Evolutionary conservation across 1,140 invertebrate genomes (phyloP), one percentile per base, ranked within the genome.

Genomic region (Babylonia areolata): DNA sequence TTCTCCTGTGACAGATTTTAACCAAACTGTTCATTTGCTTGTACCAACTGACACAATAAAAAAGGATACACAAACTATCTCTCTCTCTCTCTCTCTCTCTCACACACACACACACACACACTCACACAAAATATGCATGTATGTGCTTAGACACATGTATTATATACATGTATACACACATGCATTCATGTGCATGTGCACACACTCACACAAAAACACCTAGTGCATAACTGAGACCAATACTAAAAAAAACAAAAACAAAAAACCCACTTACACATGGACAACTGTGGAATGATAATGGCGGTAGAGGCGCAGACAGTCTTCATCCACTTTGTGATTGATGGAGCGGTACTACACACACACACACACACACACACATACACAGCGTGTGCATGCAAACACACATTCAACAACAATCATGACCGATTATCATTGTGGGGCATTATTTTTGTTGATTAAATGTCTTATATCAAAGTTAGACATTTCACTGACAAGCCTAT

Each of bases 221-320:
- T 9, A 51, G 17, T 51, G 17, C 46, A 51, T 51, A 9, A 51
- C 46, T 17, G 17, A 51, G 17, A 35, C 12, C 0, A 9, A 73
- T n/a, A n/a, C n/a, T n/a, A n/a, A n/a, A n/a, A n/a, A n/a, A n/a
- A n/a, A n/a, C n/a, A n/a, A n/a, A n/a, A n/a, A n/a, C n/a, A 73
- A 73, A 17, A 35, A 73, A 35, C 9, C 79, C 11, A 89, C 90
- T 90, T 87, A 94, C 93, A 90, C 64, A 85, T 90, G 88, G 33
- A 92, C 88, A 31, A 85, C 82, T 46, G 46, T 88, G 17, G 93
- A 94, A 37, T 91, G 88, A 81, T 94, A 93, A 33, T 90, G 85
- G 87, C 92, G 87, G 85, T 94, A 94, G 37, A 93, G 28, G 31
- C 87, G 85, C 23, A 94, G 87, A 33, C 91, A 88, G 23, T 80